Conservation (phyloP, 2,797 vertebrate genomes). For the Paramormyrops hopkinsi region DNA sequence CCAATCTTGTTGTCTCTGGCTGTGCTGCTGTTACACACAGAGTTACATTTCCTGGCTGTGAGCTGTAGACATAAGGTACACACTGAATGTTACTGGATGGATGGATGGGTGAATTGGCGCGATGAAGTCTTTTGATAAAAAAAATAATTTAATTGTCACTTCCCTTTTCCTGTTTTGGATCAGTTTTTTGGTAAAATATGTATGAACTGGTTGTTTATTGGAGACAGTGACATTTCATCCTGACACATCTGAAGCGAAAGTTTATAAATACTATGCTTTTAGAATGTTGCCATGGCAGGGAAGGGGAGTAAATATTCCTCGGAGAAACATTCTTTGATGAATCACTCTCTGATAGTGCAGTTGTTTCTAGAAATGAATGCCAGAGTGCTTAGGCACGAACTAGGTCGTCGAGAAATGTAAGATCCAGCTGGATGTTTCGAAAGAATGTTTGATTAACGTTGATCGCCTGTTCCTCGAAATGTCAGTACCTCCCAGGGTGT, state of each 20-base stretch:
- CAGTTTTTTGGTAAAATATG: not conserved
- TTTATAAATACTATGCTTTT: not conserved
- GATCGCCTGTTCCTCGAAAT: not conserved
- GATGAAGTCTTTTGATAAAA: not conserved
- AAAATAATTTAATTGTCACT: not conserved
- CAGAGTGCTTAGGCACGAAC: not conserved
- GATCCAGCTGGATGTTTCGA: not conserved
- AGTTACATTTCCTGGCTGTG: not conserved
- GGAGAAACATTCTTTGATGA: not conserved
- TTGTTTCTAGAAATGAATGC: not conserved
- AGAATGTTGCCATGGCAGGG: not conserved
- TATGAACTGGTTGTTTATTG: not conserved
- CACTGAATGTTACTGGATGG: not conserved
- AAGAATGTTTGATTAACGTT: not conserved
- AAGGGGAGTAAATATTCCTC: not conserved
- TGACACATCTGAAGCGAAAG: not conserved
- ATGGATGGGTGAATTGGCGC: not conserved
- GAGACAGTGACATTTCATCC: not conserved
- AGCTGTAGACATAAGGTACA: not conserved
- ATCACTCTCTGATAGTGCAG: not conserved
- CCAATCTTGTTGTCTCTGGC: not conserved
- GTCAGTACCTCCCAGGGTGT: not conserved
- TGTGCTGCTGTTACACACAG: not conserved
- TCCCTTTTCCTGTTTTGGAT: not conserved
- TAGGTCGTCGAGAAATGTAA: not conserved